phyloP scores from a whole-genome alignment of 1,140 invertebrate species.

The Sitodiplosis mosellana region DNA sequence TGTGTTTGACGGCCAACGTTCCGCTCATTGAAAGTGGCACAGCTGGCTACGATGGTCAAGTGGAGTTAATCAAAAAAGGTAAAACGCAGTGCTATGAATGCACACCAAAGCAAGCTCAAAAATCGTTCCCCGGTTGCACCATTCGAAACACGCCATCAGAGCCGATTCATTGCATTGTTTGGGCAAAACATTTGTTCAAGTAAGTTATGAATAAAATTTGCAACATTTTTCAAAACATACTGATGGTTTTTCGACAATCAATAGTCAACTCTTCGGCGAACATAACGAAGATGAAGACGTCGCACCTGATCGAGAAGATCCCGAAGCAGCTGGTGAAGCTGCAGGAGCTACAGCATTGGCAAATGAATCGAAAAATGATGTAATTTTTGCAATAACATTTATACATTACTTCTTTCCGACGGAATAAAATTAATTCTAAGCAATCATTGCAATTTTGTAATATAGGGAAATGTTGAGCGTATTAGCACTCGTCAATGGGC shows the following conservation, averaged over 20 bases:
- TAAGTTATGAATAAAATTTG: constrained; percentile 28
- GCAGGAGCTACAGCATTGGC: constrained; percentile 26
- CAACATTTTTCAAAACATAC: neutral
- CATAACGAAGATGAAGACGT: constrained; percentile 93
- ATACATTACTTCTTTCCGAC: neutral
- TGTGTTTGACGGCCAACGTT: constrained; percentile 89
- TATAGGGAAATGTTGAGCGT: constrained; percentile 53
- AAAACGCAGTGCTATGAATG: constrained; percentile 96
- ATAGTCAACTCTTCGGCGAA: constrained; percentile 92
- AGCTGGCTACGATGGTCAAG: constrained; percentile 84
- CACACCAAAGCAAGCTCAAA: constrained; percentile 74
- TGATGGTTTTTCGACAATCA: constrained; percentile 12
- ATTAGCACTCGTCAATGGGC: constrained; percentile 86
- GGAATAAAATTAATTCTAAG: neutral
- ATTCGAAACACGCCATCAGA: constrained; percentile 99
- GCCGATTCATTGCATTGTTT: constrained; percentile 97
- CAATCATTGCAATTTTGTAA: neutral
- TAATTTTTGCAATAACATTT: no score
- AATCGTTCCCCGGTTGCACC: constrained; percentile 93
- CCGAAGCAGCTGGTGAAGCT: constrained; percentile 43
- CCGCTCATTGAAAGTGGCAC: constrained; percentile 94
- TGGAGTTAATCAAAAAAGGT: constrained; percentile 72
- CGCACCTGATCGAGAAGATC: constrained; percentile 89
- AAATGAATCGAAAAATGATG: constrained; percentile 9
- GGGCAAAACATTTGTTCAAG: constrained; percentile 99